These are phyloP conservation scores for Myoxocephalus aenaeus DNA, from an alignment of 2,797 vertebrate genomes.

Conservation along the genomic window DNA sequence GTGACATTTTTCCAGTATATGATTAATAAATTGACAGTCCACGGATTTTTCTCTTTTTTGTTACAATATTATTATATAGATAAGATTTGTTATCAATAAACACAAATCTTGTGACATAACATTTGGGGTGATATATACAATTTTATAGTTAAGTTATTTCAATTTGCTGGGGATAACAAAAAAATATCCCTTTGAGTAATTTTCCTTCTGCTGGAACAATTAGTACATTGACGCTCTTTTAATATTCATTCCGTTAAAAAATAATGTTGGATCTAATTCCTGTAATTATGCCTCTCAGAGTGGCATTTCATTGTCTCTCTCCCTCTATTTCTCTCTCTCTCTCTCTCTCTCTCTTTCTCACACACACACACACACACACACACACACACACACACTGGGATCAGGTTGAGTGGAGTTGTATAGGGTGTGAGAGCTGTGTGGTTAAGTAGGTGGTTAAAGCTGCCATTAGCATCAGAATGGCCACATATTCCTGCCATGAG, in stretches of 20 bases:
- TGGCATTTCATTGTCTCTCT: slow-evolving; percentile 12
- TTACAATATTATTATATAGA: not conserved
- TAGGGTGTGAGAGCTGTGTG: slow-evolving; percentile 67
- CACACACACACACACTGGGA: slow-evolving; percentile 39
- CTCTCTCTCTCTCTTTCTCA: not conserved
- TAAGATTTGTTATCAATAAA: not conserved
- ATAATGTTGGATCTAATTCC: not conserved
- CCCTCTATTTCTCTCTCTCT: slow-evolving; percentile 43
- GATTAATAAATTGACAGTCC: not conserved
- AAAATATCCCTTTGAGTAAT: too few species aligned
- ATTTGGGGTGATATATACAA: not conserved
- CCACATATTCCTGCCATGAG: slow-evolving; percentile 80
- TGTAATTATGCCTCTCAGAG: not conserved
- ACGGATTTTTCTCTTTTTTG: not conserved
- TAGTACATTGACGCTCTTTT: not conserved
- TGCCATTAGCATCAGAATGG: slow-evolving; percentile 83
- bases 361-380: slow-evolving; percentile 44
- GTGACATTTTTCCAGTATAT: not conserved
- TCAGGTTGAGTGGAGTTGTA: slow-evolving; percentile 71
- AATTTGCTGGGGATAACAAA: too few species aligned
- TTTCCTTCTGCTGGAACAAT: too few species aligned
- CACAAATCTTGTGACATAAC: not conserved
- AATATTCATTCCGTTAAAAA: not conserved
- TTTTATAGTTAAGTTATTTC: too few species aligned
- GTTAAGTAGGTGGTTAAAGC: slow-evolving; percentile 83